phyloP scores from a whole-genome alignment of 2,797 vertebrate species.

The Chaetophractus vellerosus region DNA sequence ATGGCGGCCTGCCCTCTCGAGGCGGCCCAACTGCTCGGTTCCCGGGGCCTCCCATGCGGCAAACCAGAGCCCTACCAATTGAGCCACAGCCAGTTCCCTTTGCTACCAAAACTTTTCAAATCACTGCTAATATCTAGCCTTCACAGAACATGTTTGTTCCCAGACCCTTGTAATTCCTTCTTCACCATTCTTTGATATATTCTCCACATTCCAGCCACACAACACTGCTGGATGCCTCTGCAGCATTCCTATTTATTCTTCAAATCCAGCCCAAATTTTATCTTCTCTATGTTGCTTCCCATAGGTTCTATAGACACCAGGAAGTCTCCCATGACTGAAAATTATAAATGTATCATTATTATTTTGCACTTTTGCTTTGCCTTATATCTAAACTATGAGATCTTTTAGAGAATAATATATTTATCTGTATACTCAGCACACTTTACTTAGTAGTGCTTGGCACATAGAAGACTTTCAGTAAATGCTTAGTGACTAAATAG shows the following conservation, averaged over 20 bases:
- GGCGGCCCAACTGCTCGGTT: too few relatives aligned
- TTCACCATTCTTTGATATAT: background rate
- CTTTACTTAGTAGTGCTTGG: background rate
- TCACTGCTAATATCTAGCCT: background rate
- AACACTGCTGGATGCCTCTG: background rate
- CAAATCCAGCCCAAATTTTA: background rate
- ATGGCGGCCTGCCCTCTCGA: too few relatives aligned
- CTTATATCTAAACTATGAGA: constrained; percentile 21
- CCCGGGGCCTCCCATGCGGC: too few relatives aligned
- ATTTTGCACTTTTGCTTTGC: constrained; percentile 39
- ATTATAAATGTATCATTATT: constrained; percentile 27
- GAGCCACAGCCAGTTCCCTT: too few relatives aligned
- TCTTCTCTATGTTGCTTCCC: background rate
- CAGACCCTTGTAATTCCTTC: background rate
- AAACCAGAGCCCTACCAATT: too few relatives aligned
- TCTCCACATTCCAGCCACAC: background rate
- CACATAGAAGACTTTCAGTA: background rate
- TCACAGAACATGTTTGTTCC: background rate
- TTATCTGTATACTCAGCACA: background rate
- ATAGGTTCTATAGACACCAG: constrained; percentile 1
- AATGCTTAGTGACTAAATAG: constrained; percentile 52
- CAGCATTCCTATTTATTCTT: background rate
- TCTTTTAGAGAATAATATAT: constrained; percentile 39
- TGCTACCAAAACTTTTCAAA: background rate
- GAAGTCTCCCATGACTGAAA: background rate